Percentiles rank a stretch among this genome's conserved stretches.
phyloP scores from a whole-genome alignment of 2,888 invertebrate species.

The Labia minor region DNA sequence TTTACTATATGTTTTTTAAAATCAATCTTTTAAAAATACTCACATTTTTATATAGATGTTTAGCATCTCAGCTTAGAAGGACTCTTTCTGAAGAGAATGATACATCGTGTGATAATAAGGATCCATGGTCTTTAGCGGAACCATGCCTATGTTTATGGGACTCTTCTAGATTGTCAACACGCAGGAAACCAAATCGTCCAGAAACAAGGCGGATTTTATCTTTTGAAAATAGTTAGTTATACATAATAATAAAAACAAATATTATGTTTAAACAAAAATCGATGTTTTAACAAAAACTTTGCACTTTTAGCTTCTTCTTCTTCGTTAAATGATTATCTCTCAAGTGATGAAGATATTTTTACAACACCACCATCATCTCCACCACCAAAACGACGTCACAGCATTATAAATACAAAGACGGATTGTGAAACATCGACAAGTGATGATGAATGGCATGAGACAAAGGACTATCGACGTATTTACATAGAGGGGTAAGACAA shows the following conservation, averaged over 20 bases:
- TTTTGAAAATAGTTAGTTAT: not conserved
- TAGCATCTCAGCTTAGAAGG: not conserved
- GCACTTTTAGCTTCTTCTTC: not conserved
- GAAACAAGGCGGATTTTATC: not conserved
- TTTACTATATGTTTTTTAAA: too few relatives aligned
- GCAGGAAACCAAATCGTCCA: not conserved
- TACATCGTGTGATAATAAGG: not conserved
- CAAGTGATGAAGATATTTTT: not conserved
- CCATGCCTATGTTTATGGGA: conserved; percentile 56
- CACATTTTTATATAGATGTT: too few relatives aligned
- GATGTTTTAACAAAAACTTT: not conserved
- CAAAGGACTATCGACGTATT: not conserved
- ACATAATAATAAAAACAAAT: too few relatives aligned
- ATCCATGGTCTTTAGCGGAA: conserved; percentile 43
- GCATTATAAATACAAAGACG: not conserved
- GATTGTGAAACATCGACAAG: conserved; percentile 1
- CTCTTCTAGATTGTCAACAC: conserved; percentile 28
- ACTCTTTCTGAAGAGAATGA: not conserved
- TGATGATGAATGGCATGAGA: not conserved
- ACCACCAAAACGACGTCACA: not conserved
- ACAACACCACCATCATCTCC: not conserved
- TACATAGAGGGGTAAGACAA: not conserved
- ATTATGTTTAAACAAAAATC: not conserved
- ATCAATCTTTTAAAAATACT: too few relatives aligned
- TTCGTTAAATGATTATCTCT: not conserved